These are phyloP conservation scores for Xenopus petersii DNA, from an alignment of 2,797 vertebrate genomes.

Conservation along the genomic window DNA sequence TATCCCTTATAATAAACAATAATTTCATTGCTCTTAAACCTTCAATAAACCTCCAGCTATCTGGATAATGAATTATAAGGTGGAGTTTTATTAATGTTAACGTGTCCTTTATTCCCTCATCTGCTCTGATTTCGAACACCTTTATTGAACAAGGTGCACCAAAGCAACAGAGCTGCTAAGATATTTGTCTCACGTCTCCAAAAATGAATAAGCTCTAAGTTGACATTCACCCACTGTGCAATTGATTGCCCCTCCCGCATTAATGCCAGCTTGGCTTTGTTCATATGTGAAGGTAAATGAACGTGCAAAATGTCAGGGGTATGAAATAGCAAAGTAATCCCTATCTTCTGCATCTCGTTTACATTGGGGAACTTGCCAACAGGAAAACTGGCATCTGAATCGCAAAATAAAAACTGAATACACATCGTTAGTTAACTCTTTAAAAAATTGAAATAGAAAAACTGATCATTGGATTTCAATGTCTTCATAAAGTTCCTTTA, in stretches of 20 bases:
- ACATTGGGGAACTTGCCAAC: conserved; percentile 38
- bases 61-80: conserved; percentile 9
- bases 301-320: conserved; percentile 44
- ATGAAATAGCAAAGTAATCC: conserved; percentile 38
- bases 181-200: conserved; percentile 42
- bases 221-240: conserved; percentile 48
- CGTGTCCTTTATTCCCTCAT: conserved; percentile 27
- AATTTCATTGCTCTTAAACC: background rate
- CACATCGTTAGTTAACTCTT: conserved; percentile 13
- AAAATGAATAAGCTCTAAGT: conserved; percentile 45
- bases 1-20: conserved; percentile 13
- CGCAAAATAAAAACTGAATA: conserved; percentile 9
- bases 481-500: no score
- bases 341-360: conserved; percentile 41
- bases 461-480: background rate
- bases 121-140: conserved; percentile 32
- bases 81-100: conserved; percentile 15
- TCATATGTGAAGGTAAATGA: conserved; percentile 49
- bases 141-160: conserved; percentile 32
- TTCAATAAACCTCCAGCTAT: conserved; percentile 8
- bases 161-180: conserved; percentile 28
- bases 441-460: background rate
- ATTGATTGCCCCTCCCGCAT: conserved; percentile 46
- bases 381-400: conserved; percentile 32
- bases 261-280: conserved; percentile 47